phyloP scores from a whole-genome alignment of 2,113 vertebrate genomes.

The Morone saxatilis region DNA sequence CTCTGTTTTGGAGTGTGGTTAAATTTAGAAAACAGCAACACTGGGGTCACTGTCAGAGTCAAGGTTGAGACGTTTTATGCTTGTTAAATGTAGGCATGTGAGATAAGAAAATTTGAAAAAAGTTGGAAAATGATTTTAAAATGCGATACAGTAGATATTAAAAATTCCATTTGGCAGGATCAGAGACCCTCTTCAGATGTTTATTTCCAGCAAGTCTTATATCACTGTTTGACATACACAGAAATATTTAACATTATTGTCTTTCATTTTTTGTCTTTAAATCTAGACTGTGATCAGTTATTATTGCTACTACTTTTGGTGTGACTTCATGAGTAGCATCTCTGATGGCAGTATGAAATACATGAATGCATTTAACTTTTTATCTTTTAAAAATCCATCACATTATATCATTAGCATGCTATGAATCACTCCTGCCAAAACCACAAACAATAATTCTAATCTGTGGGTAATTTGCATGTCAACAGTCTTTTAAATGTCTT shows the following conservation, averaged over 20 bases:
- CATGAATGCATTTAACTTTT: not conserved
- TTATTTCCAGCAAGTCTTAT: not conserved
- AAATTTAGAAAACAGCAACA: constrained; percentile 31
- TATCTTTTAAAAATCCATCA: not conserved
- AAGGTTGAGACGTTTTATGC: not conserved
- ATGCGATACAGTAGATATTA: not conserved
- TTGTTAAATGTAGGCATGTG: not conserved
- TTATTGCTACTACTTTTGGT: not conserved
- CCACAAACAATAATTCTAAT: not conserved
- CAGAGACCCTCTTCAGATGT: constrained; percentile 3
- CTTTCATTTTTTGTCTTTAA: not conserved
- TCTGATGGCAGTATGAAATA: not conserved
- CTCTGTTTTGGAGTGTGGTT: not conserved
- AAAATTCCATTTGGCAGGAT: not conserved
- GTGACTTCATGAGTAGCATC: not conserved
- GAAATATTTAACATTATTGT: not conserved
- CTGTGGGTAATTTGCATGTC: not conserved
- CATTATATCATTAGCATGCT: not conserved
- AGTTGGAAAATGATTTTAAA: constrained; percentile 12
- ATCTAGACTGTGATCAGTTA: not conserved
- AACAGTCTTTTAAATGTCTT: not conserved
- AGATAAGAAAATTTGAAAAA: not conserved
- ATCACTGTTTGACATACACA: not conserved
- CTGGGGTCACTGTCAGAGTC: not conserved
- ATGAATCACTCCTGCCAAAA: not conserved